Evolutionary conservation across 2,888 invertebrate species (phyloP).

Genomic region (Digitonthophagus gazella): DNA sequence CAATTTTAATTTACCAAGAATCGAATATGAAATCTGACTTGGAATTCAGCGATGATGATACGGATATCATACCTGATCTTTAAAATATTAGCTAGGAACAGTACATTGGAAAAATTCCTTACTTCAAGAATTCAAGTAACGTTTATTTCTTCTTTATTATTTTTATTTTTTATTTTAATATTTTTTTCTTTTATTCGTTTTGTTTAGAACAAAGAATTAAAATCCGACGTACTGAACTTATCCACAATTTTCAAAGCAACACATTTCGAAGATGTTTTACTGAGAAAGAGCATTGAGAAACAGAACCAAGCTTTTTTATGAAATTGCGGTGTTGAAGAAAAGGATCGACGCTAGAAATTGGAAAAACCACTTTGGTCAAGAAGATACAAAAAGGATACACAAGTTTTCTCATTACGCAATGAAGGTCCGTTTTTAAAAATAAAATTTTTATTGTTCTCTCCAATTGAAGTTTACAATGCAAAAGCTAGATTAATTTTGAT

Average conservation of each 20-base stretch:
- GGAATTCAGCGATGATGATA: no score
- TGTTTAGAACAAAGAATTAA: conserved; percentile 5
- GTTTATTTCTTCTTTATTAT: not conserved
- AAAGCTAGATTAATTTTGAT: no score
- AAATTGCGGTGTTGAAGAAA: not conserved
- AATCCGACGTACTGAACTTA: not conserved
- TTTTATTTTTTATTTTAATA: not conserved
- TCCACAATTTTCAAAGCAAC: not conserved
- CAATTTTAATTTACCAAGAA: no score
- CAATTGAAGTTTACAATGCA: no score
- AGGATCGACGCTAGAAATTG: not conserved
- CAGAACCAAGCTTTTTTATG: not conserved
- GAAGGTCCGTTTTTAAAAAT: no score
- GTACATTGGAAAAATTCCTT: not conserved
- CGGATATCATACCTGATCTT: no score
- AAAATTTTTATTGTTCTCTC: no score
- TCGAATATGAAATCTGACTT: no score
- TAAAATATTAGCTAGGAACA: not conserved
- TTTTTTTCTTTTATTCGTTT: no score
- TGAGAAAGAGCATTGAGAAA: not conserved
- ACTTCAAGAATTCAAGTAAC: not conserved
- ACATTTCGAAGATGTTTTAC: not conserved
- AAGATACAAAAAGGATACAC: no score
- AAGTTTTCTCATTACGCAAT: no score
- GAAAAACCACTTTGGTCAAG: not conserved